A percentile compares a stretch with the other conserved stretches of the same genome.
Conservation (phyloP, 1,140 invertebrate genomes). For the Propsilocerus akamusi region DNA sequence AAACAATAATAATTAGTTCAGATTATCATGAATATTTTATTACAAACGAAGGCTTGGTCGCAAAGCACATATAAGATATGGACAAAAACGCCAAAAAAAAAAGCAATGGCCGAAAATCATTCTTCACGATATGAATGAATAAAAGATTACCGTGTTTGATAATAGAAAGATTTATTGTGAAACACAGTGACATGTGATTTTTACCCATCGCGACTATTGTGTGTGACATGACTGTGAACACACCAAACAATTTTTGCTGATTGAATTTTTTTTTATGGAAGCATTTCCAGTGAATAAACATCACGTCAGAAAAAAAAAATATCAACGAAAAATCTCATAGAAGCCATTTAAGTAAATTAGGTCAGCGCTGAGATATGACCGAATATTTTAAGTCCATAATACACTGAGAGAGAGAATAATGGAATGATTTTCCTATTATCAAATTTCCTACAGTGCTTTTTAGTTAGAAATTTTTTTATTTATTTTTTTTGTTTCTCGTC, state of each 20-base stretch:
- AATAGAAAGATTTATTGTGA: conserved; percentile 2
- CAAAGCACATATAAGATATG: background rate
- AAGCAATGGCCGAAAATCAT: background rate
- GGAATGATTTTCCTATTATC: no score
- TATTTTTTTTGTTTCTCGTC: no score
- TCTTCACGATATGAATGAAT: conserved; percentile 1
- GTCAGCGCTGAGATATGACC: no score
- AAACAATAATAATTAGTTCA: conserved; percentile 2
- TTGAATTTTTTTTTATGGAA: no score
- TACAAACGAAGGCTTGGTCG: background rate
- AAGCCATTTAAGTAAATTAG: no score
- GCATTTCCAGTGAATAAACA: no score
- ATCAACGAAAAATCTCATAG: no score
- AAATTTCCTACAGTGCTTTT: no score
- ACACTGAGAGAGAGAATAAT: no score
- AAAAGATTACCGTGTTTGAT: conserved; percentile 3
- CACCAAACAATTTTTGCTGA: background rate
- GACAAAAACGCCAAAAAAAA: background rate
- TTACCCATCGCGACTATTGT: background rate
- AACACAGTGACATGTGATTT: background rate
- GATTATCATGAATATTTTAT: background rate
- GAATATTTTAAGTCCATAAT: no score
- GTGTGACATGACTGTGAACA: background rate
- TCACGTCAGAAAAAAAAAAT: no score
- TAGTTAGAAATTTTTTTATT: no score